phyloP scores from a whole-genome alignment of 2,888 invertebrate species.

The Plemyria rubiginata region DNA sequence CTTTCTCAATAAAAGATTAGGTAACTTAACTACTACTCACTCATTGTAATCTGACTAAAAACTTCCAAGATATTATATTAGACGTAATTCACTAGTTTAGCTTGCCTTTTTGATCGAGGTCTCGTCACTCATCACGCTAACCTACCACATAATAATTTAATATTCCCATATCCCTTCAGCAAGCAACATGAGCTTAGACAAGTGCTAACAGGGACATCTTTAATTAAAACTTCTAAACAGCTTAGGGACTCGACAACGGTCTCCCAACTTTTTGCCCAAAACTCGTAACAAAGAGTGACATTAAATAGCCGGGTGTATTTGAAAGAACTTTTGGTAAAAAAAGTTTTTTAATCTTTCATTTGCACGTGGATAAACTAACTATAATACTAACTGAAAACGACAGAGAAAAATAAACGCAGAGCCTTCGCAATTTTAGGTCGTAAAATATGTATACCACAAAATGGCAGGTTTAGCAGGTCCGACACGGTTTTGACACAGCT shows the following conservation, averaged over 20 bases:
- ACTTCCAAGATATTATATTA: too few relatives aligned
- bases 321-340: constrained; percentile 1
- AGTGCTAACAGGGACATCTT: constrained; percentile 53
- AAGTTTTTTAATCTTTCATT: constrained; percentile 5
- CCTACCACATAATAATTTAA: constrained; percentile 16
- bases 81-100: neutral
- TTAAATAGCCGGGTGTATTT: constrained; percentile 33
- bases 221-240: constrained; percentile 61
- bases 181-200: constrained; percentile 25
- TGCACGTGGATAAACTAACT: neutral
- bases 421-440: constrained; percentile 14
- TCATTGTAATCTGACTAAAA: too few relatives aligned
- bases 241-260: constrained; percentile 44
- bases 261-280: constrained; percentile 49
- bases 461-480: constrained; percentile 25
- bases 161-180: constrained; percentile 20
- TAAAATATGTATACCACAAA: constrained; percentile 27
- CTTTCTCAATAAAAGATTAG: neutral
- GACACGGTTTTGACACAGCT: constrained; percentile 29
- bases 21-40: too few relatives aligned
- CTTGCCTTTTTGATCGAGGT: neutral
- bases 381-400: neutral
- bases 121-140: neutral
- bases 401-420: constrained; percentile 12
- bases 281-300: constrained; percentile 38